Conservation (phyloP, 1,140 invertebrate species). For the Conus betulinus region DNA sequence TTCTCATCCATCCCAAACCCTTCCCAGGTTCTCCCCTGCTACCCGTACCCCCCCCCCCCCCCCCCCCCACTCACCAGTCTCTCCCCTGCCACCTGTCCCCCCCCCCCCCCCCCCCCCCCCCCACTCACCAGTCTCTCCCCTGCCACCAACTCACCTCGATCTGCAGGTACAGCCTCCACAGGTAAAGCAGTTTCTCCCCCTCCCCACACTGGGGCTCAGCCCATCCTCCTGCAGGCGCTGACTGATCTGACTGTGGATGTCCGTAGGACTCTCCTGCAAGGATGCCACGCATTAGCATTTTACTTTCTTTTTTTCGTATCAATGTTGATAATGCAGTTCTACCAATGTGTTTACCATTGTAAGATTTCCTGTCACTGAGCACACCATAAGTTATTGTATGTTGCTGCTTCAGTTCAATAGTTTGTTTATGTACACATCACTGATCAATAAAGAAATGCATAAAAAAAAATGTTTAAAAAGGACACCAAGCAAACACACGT, state of each 20-base stretch:
- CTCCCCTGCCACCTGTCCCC: too few relatives aligned
- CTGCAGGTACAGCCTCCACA: slow-evolving; percentile 69
- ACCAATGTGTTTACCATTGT: too few relatives aligned
- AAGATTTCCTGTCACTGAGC: too few relatives aligned
- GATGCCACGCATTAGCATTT: slow-evolving; percentile 3
- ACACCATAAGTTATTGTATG: too few relatives aligned
- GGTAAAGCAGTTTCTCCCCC: slow-evolving; percentile 65
- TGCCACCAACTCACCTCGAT: slow-evolving; percentile 57
- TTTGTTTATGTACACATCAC: too few relatives aligned
- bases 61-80: too few relatives aligned
- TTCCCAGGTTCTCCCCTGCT: background rate
- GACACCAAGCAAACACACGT: background rate
- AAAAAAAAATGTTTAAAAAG: too few relatives aligned
- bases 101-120: too few relatives aligned
- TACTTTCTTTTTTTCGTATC: background rate
- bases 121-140: too few relatives aligned
- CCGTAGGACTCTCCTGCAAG: slow-evolving; percentile 62
- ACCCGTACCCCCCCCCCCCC: too few relatives aligned
- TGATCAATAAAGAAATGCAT: background rate
- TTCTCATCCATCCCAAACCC: background rate
- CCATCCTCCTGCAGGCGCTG: slow-evolving; percentile 64
- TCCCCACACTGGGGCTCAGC: slow-evolving; percentile 62
- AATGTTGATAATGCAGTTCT: background rate
- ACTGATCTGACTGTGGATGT: slow-evolving; percentile 58
- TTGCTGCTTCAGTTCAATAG: too few relatives aligned